Evolutionary conservation across 2,797 vertebrate species (phyloP).

Genomic region (Microchirus variegatus): DNA sequence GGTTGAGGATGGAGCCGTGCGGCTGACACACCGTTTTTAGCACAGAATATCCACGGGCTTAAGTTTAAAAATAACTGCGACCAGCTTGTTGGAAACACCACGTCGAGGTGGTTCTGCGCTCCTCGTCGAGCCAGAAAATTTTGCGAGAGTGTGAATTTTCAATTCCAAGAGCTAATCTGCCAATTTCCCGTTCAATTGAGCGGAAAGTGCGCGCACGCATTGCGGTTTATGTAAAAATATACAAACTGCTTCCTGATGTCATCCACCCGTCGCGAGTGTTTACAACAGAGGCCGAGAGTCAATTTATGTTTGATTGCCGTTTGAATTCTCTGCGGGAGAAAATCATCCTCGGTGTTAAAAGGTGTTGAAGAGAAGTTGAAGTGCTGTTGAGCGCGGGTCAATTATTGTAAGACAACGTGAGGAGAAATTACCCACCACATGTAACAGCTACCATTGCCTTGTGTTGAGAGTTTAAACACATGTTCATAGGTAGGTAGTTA

Average conservation of each 20-base stretch:
- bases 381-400: background rate
- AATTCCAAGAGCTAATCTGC: conserved; percentile 37
- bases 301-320: conserved; percentile 43
- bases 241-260: conserved; percentile 26
- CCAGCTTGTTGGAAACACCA: conserved; percentile 41
- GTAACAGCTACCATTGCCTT: too few relatives aligned
- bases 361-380: conserved; percentile 30
- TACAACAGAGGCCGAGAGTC: conserved; percentile 34
- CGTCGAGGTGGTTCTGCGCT: conserved; percentile 33
- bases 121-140: conserved; percentile 7
- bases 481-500: too few relatives aligned
- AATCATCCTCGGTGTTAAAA: conserved; percentile 37
- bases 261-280: conserved; percentile 28
- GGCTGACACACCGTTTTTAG: conserved; percentile 51
- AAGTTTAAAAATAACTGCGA: conserved; percentile 52
- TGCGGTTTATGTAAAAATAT: conserved; percentile 33
- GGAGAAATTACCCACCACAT: too few relatives aligned
- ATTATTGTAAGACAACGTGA: too few relatives aligned
- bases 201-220: conserved; percentile 13
- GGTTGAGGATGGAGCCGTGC: conserved; percentile 16
- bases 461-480: too few relatives aligned
- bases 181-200: conserved; percentile 28
- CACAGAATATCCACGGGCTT: conserved; percentile 44
- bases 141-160: conserved; percentile 23
- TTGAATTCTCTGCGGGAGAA: conserved; percentile 46